These are phyloP conservation scores for Telmatochromis brachygnathus DNA, from an alignment of 2,113 vertebrate species.

Conservation along the genomic window DNA sequence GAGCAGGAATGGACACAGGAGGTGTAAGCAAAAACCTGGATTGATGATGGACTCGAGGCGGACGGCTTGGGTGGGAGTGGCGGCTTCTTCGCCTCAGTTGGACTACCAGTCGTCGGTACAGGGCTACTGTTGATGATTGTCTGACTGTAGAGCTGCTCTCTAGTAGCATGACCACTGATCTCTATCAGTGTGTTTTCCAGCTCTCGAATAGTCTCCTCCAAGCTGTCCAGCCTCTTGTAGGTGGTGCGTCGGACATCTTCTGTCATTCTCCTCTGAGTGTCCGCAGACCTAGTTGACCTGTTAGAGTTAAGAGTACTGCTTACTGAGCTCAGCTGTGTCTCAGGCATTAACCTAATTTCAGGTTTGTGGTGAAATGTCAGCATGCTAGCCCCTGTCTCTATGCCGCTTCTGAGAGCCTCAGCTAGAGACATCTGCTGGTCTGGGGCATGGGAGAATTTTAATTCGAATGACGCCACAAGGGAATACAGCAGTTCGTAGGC, in stretches of 20 bases:
- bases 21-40: conserved; percentile 69
- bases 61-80: conserved; percentile 78
- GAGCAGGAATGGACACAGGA: not conserved
- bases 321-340: not conserved
- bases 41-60: conserved; percentile 21
- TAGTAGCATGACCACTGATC: conserved; percentile 67
- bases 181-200: conserved; percentile 84
- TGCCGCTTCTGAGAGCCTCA: conserved; percentile 13
- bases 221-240: conserved; percentile 79
- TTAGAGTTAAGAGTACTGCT: not conserved
- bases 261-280: not conserved
- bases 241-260: conserved; percentile 32
- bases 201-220: conserved; percentile 88
- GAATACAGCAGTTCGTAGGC: conserved; percentile 34
- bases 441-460: not conserved
- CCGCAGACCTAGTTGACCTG: not conserved
- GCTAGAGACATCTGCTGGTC: not conserved
- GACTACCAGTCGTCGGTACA: not conserved
- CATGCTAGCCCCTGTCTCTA: not conserved
- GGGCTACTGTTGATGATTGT: not conserved
- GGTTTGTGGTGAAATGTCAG: not conserved
- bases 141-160: conserved; percentile 4
- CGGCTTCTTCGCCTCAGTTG: conserved; percentile 59
- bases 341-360: not conserved
- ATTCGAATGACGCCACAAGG: conserved; percentile 33